A percentile compares a stretch with the other conserved stretches of the same genome.
These are phyloP conservation scores for Agonopterix arenella DNA, from an alignment of 2,888 invertebrate species.

Conservation along the genomic window DNA sequence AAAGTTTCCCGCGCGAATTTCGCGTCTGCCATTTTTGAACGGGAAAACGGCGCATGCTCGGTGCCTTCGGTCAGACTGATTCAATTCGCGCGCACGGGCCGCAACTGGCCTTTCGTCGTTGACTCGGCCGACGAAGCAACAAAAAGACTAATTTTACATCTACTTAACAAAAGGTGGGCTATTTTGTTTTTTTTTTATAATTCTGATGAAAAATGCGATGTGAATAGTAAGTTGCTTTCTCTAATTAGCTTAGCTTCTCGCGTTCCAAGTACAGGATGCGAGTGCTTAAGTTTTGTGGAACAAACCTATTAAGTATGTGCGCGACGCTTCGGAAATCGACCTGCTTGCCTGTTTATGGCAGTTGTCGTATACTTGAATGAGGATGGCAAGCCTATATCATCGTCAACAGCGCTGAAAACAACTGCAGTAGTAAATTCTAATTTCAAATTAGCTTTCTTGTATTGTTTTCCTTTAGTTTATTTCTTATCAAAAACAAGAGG, in stretches of 20 bases:
- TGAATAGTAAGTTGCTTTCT: conserved; percentile 34
- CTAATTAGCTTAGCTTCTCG: conserved; percentile 38
- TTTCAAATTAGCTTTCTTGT: no score
- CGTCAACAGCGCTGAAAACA: no score
- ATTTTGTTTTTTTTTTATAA: conserved; percentile 1
- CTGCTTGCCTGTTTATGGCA: no score
- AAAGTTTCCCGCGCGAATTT: conserved; percentile 46
- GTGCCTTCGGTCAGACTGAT: conserved; percentile 28
- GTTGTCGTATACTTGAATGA: no score
- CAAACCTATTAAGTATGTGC: conserved; percentile 5
- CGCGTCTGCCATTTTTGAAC: conserved; percentile 37
- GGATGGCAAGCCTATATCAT: no score
- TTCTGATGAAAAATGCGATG: neutral
- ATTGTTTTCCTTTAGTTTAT: no score
- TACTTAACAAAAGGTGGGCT: conserved; percentile 10
- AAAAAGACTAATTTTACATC: conserved; percentile 7
- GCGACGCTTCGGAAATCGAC: no score
- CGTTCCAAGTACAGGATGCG: conserved; percentile 26
- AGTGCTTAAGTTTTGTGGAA: conserved; percentile 22
- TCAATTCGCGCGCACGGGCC: conserved; percentile 12
- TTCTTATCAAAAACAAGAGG: no score
- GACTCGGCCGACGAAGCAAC: conserved; percentile 24
- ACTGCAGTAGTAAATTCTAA: no score
- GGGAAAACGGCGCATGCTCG: conserved; percentile 42
- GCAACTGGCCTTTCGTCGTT: neutral